Conservation (phyloP, 2,113 vertebrate genomes). For the Ursus arctos region DNA sequence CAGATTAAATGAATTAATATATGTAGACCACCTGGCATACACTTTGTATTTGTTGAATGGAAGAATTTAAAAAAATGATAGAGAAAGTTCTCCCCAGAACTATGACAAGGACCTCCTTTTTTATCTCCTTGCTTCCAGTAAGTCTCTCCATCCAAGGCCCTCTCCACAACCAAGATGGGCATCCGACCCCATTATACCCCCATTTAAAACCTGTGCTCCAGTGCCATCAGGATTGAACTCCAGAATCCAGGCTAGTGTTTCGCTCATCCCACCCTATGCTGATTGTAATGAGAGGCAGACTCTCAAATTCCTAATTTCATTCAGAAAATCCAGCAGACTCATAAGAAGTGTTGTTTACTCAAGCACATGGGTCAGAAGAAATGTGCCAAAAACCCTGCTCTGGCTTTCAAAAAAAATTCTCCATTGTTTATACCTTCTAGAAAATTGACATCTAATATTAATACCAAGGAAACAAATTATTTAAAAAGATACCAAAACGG, state of each 20-base stretch:
- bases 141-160: conserved; percentile 30
- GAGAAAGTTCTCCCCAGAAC: conserved; percentile 4
- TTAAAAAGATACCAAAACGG: conserved; percentile 30
- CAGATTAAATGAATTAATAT: conserved; percentile 45
- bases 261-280: neutral
- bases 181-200: conserved; percentile 10
- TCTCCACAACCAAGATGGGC: neutral
- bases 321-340: conserved; percentile 18
- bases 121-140: conserved; percentile 36
- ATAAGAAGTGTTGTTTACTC: conserved; percentile 26
- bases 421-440: conserved; percentile 31
- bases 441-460: conserved; percentile 33
- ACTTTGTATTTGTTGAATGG: conserved; percentile 55
- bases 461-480: conserved; percentile 23
- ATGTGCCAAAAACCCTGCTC: conserved; percentile 2
- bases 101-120: conserved; percentile 29
- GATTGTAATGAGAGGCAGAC: conserved; percentile 44
- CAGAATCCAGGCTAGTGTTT: conserved; percentile 9
- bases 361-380: neutral
- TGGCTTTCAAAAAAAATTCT: conserved; percentile 39
- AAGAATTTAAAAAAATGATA: conserved; percentile 66
- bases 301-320: conserved; percentile 31
- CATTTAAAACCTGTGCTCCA: conserved; percentile 44
- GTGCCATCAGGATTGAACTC: neutral
- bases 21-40: neutral